phyloP scores from a whole-genome alignment of 2,797 vertebrate species.

The Myripristis murdjan region DNA sequence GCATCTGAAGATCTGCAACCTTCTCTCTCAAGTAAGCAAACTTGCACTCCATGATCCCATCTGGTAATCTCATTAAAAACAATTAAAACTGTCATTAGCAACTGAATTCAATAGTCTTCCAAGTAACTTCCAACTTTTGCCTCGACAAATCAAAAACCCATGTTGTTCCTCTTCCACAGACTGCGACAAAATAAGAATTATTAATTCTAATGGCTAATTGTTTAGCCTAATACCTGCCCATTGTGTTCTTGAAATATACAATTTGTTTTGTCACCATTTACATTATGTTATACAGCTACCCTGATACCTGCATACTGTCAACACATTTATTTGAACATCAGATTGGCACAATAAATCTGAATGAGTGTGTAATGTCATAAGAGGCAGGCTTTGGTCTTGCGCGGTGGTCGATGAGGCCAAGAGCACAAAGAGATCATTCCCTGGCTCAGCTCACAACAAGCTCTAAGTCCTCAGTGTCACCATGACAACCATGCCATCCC shows the following conservation, averaged over 20 bases:
- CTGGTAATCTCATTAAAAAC: background rate
- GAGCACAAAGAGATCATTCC: conserved; percentile 71
- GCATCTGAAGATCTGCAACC: background rate
- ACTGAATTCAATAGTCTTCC: too few relatives aligned
- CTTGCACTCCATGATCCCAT: background rate
- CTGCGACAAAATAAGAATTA: too few relatives aligned
- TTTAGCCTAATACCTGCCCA: too few relatives aligned
- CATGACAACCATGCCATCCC: conserved; percentile 82
- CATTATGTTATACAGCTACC: background rate
- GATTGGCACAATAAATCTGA: conserved; percentile 4
- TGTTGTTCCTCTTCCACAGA: too few relatives aligned
- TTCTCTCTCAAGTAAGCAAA: background rate
- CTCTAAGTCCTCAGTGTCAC: conserved; percentile 81
- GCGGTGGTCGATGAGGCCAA: conserved; percentile 50
- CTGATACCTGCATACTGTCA: background rate
- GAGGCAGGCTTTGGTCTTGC: conserved; percentile 30
- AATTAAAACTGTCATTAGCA: background rate
- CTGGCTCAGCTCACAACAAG: conserved; percentile 75
- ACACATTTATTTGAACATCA: background rate
- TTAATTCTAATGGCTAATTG: too few relatives aligned
- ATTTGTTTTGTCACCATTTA: too few relatives aligned
- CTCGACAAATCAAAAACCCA: too few relatives aligned
- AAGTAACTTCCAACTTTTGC: too few relatives aligned
- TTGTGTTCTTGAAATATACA: too few relatives aligned
- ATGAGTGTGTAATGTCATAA: conserved; percentile 2